Evolutionary conservation across 2,797 vertebrate genomes (phyloP), one percentile per base, ranked within the genome.

Genomic region (Acipenser ruthenus): DNA sequence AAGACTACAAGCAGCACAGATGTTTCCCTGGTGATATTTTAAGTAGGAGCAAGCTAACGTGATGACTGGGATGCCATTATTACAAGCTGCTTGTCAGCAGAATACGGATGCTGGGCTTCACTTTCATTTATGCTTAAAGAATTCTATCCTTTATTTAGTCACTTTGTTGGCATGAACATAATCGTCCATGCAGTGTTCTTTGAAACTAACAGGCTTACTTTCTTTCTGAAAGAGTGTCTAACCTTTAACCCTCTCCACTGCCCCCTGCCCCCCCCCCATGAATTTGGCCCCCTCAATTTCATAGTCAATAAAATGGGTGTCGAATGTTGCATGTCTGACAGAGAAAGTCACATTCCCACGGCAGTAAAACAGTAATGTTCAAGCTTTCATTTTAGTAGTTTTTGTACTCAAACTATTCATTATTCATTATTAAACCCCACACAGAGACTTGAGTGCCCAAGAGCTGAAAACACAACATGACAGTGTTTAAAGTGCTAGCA

Each of bases 21-120:
- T 80, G 71, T 85, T 83, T 83, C 74, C 74, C 66, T 59, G 10
- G 73, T 73, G 79, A 81, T 79, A 79, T 75, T 77, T 77, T 79
- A 73, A 76, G 75, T 62, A 60, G 64, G 65, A 71, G 65, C 61
- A 67, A 52, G 49, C 72, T 70, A 73, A 75, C 73, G 60, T 64
- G 67, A 67, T 74, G 70, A 72, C 53, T 72, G 67, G 70, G 64
- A 67, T 64, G 58, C 53, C 70, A 59, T 70, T 73, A 70, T 77
- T 74, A 71, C 74, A 73, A 75, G 63, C 12, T 65, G 65, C 64
- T 70, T 62, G 5, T 73, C 75, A 79, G 72, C 62, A 69, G 62
- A 74, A 75, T 63, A 64, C 48, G 68, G 37, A 59, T 58, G 8
- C 68, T 50, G 37, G 7, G 12, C 69, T 70, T 73, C 49, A 48